A percentile compares a stretch with the other conserved stretches of the same genome.
Evolutionary conservation across 1,140 invertebrate genomes (phyloP).

Genomic region (Tetragnatha versicolor): DNA sequence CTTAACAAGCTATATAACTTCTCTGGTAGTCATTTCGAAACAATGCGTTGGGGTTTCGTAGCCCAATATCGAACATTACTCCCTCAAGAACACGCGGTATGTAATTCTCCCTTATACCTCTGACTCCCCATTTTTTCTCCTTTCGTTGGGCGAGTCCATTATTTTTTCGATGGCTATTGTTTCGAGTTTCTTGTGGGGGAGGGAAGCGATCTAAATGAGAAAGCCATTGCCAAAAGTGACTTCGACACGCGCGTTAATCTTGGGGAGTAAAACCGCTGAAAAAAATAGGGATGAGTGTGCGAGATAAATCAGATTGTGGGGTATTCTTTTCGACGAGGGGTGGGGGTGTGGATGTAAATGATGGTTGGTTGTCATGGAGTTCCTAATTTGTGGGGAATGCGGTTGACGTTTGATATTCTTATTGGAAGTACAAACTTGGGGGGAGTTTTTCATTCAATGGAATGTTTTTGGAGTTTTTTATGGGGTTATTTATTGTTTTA

Average conservation of each 20-base stretch:
- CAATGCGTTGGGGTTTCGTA: constrained; percentile 44
- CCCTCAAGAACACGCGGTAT: constrained; percentile 29
- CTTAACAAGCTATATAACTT: constrained; percentile 53
- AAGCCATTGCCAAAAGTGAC: constrained; percentile 49
- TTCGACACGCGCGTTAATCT: constrained; percentile 47
- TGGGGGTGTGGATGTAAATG: constrained; percentile 27
- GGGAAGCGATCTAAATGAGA: constrained; percentile 38
- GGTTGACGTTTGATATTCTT: no score
- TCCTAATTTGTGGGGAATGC: constrained; percentile 6
- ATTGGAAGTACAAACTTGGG: no score
- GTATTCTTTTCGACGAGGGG: not conserved
- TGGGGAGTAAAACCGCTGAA: constrained; percentile 16
- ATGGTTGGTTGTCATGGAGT: constrained; percentile 26
- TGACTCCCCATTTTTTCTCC: not conserved
- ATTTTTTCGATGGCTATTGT: constrained; percentile 15
- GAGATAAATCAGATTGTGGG: constrained; percentile 45
- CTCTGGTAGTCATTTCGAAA: constrained; percentile 37
- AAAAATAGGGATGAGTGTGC: not conserved
- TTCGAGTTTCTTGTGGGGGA: constrained; percentile 25
- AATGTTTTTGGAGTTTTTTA: no score
- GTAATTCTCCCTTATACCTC: not conserved
- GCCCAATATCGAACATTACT: constrained; percentile 39
- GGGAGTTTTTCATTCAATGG: no score
- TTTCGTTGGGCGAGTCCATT: no score
- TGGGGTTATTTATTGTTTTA: no score